Base-by-base conservation (phyloP, 2,888 invertebrate species). In the Parnassius mnemosyne region DNA sequence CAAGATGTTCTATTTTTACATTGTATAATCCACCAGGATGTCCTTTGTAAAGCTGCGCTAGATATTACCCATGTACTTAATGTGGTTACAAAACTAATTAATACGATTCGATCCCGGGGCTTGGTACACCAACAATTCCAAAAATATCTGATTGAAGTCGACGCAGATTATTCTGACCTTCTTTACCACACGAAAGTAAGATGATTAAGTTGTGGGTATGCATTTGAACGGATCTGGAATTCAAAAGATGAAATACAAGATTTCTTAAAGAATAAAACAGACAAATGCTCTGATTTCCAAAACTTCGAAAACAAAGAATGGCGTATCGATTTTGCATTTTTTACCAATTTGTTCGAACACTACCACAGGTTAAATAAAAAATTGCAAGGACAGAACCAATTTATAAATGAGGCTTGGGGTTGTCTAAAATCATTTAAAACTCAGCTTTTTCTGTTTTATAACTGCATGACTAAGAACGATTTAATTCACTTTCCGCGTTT, bases 121-220 rank as follows among this genome's bases (percentile, higher is more conserved):
- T 67, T 65, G 64, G 60, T 64, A 55, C 64, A 66, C 53, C 63
- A 61, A 61, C 56, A 65, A 64, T 65, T 65, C 57, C 61, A 66
- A 66, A 61, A 64, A 65, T 65, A 66, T 65, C 57, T 64, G 61
- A 16, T 16, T 61, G 55, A 64, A 65, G 63, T 65, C 54, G 61
- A 65, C 57, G 63, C 60, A 62, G 64, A 65, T 58, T 67, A 63
- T 57, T 67, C 64, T 60, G 67, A 65, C 51, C 60, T 63, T 62
- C 62, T 67, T 64, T 67, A 65, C 56, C 61, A 67, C 57, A 65
- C 63, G 51, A 64, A 64, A 65, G 64, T 67, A 59, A 65, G 64
- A 65, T 65, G 67, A 64, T 55, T 66, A 61, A 65, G 64, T 62
- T 64, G 65, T 61, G 65, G 67, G 49, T 54, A 66, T 53, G 63